phyloP scores from a whole-genome alignment of 2,113 vertebrate species.

The Pteronura brasiliensis region DNA sequence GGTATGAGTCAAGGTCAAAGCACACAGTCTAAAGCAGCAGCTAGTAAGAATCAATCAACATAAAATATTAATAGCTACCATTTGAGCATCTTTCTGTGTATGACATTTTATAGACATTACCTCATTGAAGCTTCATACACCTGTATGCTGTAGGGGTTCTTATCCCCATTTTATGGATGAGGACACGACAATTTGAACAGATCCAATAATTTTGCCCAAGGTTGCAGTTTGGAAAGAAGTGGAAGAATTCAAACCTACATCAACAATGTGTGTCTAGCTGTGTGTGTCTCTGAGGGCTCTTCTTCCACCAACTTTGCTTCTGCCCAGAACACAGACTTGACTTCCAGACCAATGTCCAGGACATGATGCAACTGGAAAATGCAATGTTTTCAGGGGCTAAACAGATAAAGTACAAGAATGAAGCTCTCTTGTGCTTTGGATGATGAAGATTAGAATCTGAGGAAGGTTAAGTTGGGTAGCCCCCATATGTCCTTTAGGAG shows the following conservation, averaged over 20 bases:
- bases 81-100: not conserved
- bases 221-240: not conserved
- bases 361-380: not conserved
- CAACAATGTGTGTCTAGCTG: not conserved
- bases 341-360: not conserved
- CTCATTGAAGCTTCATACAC: not conserved
- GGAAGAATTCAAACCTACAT: not conserved
- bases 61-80: not conserved
- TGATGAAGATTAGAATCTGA: not conserved
- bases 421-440: not conserved
- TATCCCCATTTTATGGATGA: not conserved
- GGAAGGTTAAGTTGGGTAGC: not conserved
- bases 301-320: not conserved
- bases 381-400: not conserved
- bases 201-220: not conserved
- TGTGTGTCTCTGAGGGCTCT: not conserved
- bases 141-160: not conserved
- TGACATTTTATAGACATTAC: not conserved
- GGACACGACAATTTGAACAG: not conserved
- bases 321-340: not conserved
- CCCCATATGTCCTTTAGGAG: not conserved
- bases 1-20: not conserved
- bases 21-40: not conserved
- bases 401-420: not conserved
- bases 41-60: not conserved